Conservation (phyloP, 2,113 vertebrate genomes). For the Indri indri region DNA sequence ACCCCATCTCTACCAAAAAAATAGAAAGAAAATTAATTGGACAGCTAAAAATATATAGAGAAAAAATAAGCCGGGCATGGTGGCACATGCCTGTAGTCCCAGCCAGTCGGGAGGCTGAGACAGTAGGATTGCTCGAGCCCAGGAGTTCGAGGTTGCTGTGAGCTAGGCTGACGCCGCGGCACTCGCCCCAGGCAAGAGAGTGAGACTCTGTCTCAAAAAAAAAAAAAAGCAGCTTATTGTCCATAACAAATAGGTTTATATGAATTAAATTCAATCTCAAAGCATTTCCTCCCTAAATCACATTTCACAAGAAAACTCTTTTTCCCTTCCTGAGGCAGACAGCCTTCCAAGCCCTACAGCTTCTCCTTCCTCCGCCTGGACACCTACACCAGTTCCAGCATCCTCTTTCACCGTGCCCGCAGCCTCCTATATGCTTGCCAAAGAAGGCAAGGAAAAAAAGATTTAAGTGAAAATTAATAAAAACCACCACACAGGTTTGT, state of each 20-base stretch:
- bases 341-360: background rate
- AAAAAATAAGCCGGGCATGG: no score
- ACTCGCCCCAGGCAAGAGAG: no score
- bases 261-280: background rate
- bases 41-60: no score
- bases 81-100: no score
- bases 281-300: background rate
- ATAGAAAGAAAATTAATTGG: no score
- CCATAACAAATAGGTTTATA: background rate
- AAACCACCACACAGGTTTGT: background rate
- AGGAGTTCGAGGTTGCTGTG: no score
- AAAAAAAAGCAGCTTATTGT: background rate
- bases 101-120: no score
- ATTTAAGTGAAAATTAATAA: background rate
- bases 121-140: no score
- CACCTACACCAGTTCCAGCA: background rate
- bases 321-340: background rate
- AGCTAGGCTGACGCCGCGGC: no score
- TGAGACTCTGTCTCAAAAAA: no score
- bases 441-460: background rate
- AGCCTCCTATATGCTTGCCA: background rate
- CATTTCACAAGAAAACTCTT: background rate
- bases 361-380: background rate
- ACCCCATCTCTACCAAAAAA: no score
- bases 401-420: background rate